Evolutionary conservation across 2,888 invertebrate genomes (phyloP).

Genomic region (Acanthacorydalis orientalis): DNA sequence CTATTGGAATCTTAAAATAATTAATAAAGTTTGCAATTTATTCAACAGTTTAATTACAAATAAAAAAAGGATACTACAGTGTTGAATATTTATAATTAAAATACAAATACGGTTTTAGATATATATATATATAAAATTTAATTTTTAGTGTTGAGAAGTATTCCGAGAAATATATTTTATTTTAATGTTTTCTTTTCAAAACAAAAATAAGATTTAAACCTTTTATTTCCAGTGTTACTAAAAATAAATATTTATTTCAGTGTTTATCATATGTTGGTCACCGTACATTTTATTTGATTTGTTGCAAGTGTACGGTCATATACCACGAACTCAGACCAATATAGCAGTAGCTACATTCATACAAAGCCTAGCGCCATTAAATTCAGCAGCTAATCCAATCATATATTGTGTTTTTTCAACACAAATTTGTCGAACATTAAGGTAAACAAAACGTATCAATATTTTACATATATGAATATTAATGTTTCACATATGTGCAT

Average conservation of each 20-base stretch:
- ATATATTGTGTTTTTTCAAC: slow-evolving; percentile 90
- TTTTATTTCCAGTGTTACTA: not conserved
- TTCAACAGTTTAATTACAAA: too few species aligned
- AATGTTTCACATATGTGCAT: slow-evolving; percentile 7
- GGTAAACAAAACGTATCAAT: slow-evolving; percentile 33
- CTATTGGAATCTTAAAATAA: too few species aligned
- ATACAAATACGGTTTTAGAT: too few species aligned
- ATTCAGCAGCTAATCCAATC: slow-evolving; percentile 86
- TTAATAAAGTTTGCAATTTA: too few species aligned
- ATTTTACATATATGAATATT: slow-evolving; percentile 1
- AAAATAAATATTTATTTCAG: slow-evolving; percentile 32
- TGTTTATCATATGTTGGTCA: slow-evolving; percentile 88
- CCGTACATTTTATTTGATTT: slow-evolving; percentile 88
- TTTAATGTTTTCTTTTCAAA: too few species aligned
- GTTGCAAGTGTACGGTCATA: slow-evolving; percentile 71
- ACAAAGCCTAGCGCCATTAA: slow-evolving; percentile 79
- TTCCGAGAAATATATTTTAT: too few species aligned
- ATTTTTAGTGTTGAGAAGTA: too few species aligned
- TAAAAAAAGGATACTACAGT: too few species aligned
- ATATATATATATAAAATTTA: too few species aligned
- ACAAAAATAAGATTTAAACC: too few species aligned
- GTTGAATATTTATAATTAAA: too few species aligned
- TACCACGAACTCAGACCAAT: slow-evolving; percentile 62
- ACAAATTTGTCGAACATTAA: slow-evolving; percentile 65
- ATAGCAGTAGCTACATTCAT: slow-evolving; percentile 78